Conservation (phyloP, 30 jellyfish, hydroid and myxozoan species). For the Sanderia malayensis region DNA sequence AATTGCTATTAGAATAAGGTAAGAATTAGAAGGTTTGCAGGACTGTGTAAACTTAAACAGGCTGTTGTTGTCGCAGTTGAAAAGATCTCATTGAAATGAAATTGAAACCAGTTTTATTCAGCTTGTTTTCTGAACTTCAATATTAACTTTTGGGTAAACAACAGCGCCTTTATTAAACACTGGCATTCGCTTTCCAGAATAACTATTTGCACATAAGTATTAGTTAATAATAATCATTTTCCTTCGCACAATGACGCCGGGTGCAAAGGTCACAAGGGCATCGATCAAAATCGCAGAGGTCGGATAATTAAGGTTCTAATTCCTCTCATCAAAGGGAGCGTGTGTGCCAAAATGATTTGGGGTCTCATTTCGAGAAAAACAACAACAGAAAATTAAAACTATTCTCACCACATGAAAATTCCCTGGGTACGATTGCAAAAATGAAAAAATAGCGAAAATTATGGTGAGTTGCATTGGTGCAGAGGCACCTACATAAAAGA, state of each 20-base stretch:
- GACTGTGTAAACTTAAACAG: constrained; percentile 7
- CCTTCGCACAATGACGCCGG: no score
- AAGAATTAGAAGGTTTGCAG: background rate
- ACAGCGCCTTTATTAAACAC: constrained; percentile 2
- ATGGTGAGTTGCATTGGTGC: no score
- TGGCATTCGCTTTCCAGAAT: background rate
- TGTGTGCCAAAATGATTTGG: no score
- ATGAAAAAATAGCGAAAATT: no score
- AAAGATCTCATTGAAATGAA: constrained; percentile 9
- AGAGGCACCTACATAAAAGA: no score
- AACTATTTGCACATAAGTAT: constrained; percentile 11
- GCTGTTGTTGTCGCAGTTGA: background rate
- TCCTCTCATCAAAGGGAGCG: no score
- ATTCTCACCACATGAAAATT: no score
- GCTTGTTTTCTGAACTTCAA: constrained; percentile 7
- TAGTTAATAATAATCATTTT: background rate
- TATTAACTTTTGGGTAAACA: constrained; percentile 11
- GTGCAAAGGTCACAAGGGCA: background rate
- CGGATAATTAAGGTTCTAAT: background rate
- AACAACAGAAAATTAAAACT: no score
- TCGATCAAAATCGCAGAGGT: background rate
- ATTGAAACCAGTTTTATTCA: constrained; percentile 20
- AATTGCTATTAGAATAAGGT: background rate
- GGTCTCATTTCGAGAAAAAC: no score
- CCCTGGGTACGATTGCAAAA: no score